Percentiles rank a stretch among this genome's conserved stretches.
Evolutionary conservation across 2,113 vertebrate genomes (phyloP).

Genomic region (Oceanites oceanicus): DNA sequence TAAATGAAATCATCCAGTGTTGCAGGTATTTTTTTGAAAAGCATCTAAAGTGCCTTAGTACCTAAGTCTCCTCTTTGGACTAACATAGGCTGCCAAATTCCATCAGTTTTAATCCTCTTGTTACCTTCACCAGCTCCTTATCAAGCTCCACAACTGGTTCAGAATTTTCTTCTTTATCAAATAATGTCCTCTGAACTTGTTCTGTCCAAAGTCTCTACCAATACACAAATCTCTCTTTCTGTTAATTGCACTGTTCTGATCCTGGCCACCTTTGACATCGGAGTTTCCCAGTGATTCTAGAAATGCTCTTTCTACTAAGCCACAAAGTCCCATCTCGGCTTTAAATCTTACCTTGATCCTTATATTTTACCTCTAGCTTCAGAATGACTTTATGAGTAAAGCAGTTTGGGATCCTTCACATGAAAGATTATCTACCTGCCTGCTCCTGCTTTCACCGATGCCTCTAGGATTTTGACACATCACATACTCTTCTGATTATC

Average conservation of each 20-base stretch:
- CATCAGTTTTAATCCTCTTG: neutral
- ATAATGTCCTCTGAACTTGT: neutral
- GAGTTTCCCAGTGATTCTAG: neutral
- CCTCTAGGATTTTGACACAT: neutral
- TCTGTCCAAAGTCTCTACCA: neutral
- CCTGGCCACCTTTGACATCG: neutral
- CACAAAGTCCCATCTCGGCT: neutral
- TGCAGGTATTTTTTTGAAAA: neutral
- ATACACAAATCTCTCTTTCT: neutral
- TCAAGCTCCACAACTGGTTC: neutral
- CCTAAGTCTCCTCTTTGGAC: neutral
- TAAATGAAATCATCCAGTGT: neutral
- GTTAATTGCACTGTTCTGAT: neutral
- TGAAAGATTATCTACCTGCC: neutral
- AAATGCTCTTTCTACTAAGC: neutral
- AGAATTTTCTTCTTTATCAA: neutral
- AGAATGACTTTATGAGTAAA: neutral
- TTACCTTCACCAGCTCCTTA: neutral
- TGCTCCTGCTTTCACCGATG: neutral
- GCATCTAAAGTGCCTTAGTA: neutral
- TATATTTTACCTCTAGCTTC: neutral
- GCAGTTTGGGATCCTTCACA: neutral
- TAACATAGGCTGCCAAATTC: neutral
- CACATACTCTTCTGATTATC: neutral
- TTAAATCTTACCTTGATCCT: neutral